These are phyloP conservation scores for Falco novaeseelandiae DNA, from an alignment of 2,797 vertebrate genomes.

Conservation along the genomic window DNA sequence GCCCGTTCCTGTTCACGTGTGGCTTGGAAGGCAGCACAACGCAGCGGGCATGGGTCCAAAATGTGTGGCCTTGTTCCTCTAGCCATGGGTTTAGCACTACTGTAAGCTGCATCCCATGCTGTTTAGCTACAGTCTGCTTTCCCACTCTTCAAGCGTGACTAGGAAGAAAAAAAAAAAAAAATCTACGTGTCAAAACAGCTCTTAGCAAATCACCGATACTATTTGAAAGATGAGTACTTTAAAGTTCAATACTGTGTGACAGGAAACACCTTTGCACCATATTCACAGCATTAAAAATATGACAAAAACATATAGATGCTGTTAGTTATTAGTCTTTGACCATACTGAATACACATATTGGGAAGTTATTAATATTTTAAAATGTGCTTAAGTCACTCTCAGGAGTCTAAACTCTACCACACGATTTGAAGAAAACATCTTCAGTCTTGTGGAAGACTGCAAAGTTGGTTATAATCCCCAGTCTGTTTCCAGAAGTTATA, in stretches of 20 bases:
- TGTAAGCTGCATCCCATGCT: neutral
- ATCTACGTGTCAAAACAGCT: neutral
- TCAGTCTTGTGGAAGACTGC: neutral
- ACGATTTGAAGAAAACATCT: neutral
- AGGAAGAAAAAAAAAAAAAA: neutral
- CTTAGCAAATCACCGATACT: neutral
- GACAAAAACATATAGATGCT: neutral
- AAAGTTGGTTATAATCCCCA: neutral
- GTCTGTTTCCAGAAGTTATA: neutral
- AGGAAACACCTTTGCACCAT: neutral
- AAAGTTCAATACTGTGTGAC: neutral
- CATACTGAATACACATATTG: neutral
- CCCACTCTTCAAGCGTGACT: neutral
- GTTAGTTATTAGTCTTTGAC: neutral
- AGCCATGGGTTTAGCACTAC: neutral
- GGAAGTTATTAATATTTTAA: neutral
- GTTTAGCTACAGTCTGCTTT: neutral
- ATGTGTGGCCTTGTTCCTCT: neutral
- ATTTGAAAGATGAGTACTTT: neutral
- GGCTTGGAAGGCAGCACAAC: conserved; percentile 32
- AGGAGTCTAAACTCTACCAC: neutral
- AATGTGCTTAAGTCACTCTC: neutral
- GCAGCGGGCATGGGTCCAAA: neutral
- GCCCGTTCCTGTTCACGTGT: neutral
- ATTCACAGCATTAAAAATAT: neutral